phyloP scores from a whole-genome alignment of 2,113 vertebrate species.

The Nothoprocta perdicaria region DNA sequence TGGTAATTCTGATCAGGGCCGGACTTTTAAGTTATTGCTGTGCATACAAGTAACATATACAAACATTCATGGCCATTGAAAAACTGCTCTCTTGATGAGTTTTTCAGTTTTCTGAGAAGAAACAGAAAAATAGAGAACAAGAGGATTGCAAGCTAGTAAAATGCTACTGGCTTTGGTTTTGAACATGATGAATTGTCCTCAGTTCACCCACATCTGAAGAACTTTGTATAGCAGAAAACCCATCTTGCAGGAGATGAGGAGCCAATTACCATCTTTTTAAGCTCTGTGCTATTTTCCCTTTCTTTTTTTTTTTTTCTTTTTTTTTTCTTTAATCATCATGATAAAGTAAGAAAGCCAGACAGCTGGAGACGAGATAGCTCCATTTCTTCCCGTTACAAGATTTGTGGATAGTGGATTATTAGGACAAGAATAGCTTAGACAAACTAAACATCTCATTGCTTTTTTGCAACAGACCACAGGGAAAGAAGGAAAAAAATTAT shows the following conservation, averaged over 20 bases:
- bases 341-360: not conserved
- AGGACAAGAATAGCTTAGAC: not conserved
- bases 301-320: not conserved
- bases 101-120: not conserved
- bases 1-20: not conserved
- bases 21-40: not conserved
- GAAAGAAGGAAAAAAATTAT: not conserved
- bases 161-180: not conserved
- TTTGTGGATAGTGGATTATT: not conserved
- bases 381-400: not conserved
- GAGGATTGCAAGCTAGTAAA: not conserved
- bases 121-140: not conserved
- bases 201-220: not conserved
- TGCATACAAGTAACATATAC: not conserved
- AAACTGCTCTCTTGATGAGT: not conserved
- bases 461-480: not conserved
- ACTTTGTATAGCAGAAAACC: not conserved
- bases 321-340: not conserved
- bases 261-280: not conserved
- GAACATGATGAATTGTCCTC: not conserved
- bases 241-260: not conserved
- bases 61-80: not conserved
- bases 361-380: not conserved
- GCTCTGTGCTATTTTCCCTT: rapidly evolving
- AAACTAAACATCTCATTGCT: not conserved